Percentiles rank a stretch among this genome's conserved stretches.
Evolutionary conservation across 2,888 invertebrate species (phyloP).

Genomic region (Globia sparganii): DNA sequence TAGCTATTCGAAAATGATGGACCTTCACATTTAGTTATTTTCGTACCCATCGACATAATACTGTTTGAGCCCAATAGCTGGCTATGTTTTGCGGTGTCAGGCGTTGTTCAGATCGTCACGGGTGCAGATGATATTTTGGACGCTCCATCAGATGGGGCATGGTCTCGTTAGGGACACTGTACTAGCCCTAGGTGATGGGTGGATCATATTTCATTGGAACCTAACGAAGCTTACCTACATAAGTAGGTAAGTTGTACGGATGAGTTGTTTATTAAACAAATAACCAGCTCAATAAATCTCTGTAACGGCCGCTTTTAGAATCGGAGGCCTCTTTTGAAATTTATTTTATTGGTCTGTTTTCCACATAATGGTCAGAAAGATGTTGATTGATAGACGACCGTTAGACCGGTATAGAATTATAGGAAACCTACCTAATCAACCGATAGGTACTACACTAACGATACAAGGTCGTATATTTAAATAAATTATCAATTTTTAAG

Average conservation of each 20-base stretch:
- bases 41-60: neutral
- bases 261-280: slow-evolving; percentile 26
- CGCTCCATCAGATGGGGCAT: neutral
- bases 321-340: slow-evolving; percentile 43
- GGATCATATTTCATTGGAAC: neutral
- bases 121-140: neutral
- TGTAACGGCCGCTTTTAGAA: slow-evolving; percentile 34
- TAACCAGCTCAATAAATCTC: slow-evolving; percentile 29
- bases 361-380: slow-evolving; percentile 44
- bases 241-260: slow-evolving; percentile 2
- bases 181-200: neutral
- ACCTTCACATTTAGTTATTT: neutral
- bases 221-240: slow-evolving; percentile 3
- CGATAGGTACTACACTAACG: slow-evolving; percentile 26
- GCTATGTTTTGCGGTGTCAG: neutral
- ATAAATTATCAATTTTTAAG: slow-evolving; percentile 13
- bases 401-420: slow-evolving; percentile 36
- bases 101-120: neutral
- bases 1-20: neutral
- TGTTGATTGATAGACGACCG: slow-evolving; percentile 46
- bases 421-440: slow-evolving; percentile 53
- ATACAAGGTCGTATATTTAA: slow-evolving; percentile 42
- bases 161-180: neutral
- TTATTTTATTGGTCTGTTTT: slow-evolving; percentile 50
- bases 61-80: neutral